Evolutionary conservation across 1,140 invertebrate genomes (phyloP).

Genomic region (Ridgeia piscesae): DNA sequence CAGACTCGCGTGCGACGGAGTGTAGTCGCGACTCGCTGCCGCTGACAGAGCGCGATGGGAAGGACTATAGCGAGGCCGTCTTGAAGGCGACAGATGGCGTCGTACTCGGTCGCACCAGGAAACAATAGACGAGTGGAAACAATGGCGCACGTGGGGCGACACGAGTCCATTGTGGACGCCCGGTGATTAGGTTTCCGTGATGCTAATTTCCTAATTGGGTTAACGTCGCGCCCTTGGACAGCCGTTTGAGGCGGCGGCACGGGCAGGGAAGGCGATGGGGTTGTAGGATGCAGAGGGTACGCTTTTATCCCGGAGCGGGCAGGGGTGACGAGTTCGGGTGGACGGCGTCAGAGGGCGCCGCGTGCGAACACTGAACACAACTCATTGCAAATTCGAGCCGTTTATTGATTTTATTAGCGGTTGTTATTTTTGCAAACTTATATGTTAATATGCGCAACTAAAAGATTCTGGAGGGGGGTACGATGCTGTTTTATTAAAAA

Average conservation of each 20-base stretch:
- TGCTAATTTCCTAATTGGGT: slow-evolving; percentile 5
- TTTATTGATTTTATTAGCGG: too few relatives aligned
- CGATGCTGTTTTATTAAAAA: too few relatives aligned
- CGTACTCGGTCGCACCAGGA: not conserved
- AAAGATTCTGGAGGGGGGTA: too few relatives aligned
- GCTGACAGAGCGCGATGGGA: not conserved
- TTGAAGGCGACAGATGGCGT: not conserved
- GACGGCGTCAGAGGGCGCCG: not conserved
- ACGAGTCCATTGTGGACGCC: not conserved
- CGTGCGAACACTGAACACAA: not conserved
- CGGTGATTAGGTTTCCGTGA: not conserved
- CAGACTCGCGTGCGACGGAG: not conserved
- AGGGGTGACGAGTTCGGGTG: not conserved
- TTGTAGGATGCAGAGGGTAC: not conserved
- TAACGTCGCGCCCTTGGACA: not conserved
- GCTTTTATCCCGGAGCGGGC: not conserved
- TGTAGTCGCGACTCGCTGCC: not conserved
- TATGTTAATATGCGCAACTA: too few relatives aligned
- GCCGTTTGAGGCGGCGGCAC: not conserved
- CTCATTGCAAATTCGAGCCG: too few relatives aligned
- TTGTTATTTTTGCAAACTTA: too few relatives aligned
- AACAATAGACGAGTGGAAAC: not conserved
- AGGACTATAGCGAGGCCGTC: not conserved
- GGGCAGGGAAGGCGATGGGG: not conserved
- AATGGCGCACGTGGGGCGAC: not conserved